Conservation (phyloP, 2,888 invertebrate species). For the Apamea sordens region DNA sequence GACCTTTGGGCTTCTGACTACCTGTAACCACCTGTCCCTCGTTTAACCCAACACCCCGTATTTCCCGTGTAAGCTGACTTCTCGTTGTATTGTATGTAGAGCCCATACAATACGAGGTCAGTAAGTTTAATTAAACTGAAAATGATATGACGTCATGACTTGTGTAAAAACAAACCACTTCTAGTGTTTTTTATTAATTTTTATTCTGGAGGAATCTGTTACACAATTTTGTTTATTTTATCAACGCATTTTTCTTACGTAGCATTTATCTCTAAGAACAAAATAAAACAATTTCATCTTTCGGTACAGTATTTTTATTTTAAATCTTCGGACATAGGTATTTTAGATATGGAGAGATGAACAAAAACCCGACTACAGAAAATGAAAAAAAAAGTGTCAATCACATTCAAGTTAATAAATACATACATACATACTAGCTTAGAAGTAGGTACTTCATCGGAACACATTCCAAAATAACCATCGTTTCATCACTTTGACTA, state of each 20-base stretch:
- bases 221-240: neutral
- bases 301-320: slow-evolving; percentile 18
- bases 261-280: neutral
- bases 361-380: neutral
- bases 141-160: neutral
- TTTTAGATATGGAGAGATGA: neutral
- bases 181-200: neutral
- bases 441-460: neutral
- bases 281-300: slow-evolving; percentile 12
- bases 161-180: neutral
- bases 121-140: neutral
- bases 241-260: neutral
- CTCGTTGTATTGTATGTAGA: too few species aligned
- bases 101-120: neutral
- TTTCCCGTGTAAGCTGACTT: too few species aligned
- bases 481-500: neutral
- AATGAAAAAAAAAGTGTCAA: neutral
- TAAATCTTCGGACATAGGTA: neutral
- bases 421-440: neutral
- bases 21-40: too few species aligned
- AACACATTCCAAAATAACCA: neutral
- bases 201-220: too few species aligned
- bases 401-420: neutral
- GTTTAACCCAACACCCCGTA: too few species aligned
- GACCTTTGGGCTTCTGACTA: too few species aligned